Conservation (phyloP, 2,797 vertebrate species). For the Telmatherina bonti region DNA sequence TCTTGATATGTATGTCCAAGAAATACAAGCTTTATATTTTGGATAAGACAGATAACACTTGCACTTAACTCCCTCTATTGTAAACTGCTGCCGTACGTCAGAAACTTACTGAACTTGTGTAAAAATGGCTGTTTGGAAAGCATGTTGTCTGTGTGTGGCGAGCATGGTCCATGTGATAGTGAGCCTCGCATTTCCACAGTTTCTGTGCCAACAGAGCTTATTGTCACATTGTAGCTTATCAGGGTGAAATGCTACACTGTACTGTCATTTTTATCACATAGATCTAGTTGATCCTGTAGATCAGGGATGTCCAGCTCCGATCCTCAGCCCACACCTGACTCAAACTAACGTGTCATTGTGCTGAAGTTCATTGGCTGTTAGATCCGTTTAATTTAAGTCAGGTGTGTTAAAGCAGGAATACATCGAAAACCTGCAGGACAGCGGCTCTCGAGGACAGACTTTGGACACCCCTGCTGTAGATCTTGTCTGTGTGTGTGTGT, state of each 20-base stretch:
- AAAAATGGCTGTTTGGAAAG: constrained; percentile 5
- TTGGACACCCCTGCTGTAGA: too few species aligned
- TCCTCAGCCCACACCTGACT: too few species aligned
- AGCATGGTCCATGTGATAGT: constrained; percentile 30
- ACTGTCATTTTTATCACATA: constrained; percentile 31
- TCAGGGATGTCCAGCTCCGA: too few species aligned
- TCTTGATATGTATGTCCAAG: constrained; percentile 35
- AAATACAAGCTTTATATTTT: constrained; percentile 39
- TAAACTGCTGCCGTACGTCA: constrained; percentile 58
- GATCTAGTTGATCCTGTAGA: too few species aligned
- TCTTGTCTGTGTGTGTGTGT: constrained; percentile 52
- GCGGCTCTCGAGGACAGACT: too few species aligned
- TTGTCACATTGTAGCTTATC: constrained; percentile 39
- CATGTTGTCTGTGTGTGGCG: constrained; percentile 34
- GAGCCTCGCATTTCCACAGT: constrained; percentile 19
- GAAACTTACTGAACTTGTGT: constrained; percentile 10
- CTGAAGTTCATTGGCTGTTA: too few species aligned
- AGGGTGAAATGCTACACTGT: constrained; percentile 25
- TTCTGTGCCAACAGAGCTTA: constrained; percentile 38
- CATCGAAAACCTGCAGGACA: too few species aligned
- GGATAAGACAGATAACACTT: constrained; percentile 46
- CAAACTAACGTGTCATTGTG: too few species aligned
- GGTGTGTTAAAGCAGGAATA: too few species aligned
- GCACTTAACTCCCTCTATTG: constrained; percentile 35
- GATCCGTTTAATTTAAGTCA: too few species aligned